These are phyloP conservation scores for Cephalotes varians DNA, from an alignment of 2,888 invertebrate genomes.

Conservation along the genomic window DNA sequence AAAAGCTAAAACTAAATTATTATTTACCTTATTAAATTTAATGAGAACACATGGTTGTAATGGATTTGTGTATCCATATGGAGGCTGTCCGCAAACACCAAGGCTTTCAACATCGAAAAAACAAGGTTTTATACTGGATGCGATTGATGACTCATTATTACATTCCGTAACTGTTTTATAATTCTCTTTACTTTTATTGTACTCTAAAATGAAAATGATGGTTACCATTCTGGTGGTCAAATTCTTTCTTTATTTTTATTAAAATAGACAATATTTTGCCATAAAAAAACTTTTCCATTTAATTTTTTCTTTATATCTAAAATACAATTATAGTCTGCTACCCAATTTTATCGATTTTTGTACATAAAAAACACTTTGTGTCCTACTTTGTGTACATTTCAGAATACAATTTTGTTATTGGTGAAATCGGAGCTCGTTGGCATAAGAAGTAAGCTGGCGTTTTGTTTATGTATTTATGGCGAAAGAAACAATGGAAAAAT, in stretches of 20 bases:
- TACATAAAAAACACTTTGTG: too few species aligned
- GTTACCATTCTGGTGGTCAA: not conserved
- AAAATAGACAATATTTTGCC: not conserved
- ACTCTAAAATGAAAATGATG: conserved; percentile 66
- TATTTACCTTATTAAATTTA: conserved; percentile 79
- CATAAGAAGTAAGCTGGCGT: too few species aligned
- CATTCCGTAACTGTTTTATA: conserved; percentile 71
- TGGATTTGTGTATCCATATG: conserved; percentile 77
- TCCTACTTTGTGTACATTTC: too few species aligned
- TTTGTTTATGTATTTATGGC: too few species aligned
- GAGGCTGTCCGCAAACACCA: conserved; percentile 76
- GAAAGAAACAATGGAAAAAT: too few species aligned
- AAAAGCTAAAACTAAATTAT: not conserved
- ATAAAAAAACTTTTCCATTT: not conserved
- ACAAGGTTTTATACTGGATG: conserved; percentile 71
- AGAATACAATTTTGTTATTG: too few species aligned
- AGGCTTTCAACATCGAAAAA: conserved; percentile 77
- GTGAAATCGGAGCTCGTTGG: too few species aligned
- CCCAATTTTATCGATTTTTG: too few species aligned
- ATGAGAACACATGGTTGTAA: conserved; percentile 78
- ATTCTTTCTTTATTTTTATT: conserved; percentile 1
- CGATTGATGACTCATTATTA: conserved; percentile 6
- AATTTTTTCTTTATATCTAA: not conserved
- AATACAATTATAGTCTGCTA: not conserved
- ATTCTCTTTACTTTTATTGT: conserved; percentile 65